Base-by-base conservation (phyloP, 2,797 vertebrate species). In the Sparus aurata region DNA sequence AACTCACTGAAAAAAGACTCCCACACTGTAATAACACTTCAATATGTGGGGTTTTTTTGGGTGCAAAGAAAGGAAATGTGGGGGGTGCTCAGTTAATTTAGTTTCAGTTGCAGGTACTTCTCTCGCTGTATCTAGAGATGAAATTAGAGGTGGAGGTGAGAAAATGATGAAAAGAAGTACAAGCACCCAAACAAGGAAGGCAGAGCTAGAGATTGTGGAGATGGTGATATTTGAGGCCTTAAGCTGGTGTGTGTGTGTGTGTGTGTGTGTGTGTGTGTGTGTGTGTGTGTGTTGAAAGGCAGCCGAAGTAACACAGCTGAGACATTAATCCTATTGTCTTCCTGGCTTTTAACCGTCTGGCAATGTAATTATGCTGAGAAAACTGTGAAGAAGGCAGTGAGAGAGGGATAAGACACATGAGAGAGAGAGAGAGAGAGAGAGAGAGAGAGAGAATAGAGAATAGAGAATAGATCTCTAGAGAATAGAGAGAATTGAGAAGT, bases 261-360 rank as follows among this genome's bases (percentile, higher is more conserved):
- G 38, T 12, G 27, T 38, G 34, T 38, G 34, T 38, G 34, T 82
- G 57, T 52, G 73, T 79, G 38, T 12, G 27, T 10, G 9, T 38
- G 34, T 11, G 57, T 52, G 76, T 77, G 27, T 82, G 57, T 52
- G 76, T 79, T 82, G 74, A 86, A 86, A 75, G 77, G 72, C 71
- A 53, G 59, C 73, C 82, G 76, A 73, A 17, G 10, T 72, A 61
- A 84, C 38, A 41, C 67, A 63, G 63, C 63, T 18, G 23, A 86
- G 76, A 86, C 76, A 80, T 87, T 78, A 79, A 83, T 85, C 79
- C 47, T 71, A 75, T 83, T 84, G 80, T 83, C 73, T 83, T 73
- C 41, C 3, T 75, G 75, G 74, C 84, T 87, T 86, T 87, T 85
- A 85, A 85, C 83, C 83, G 85, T 76, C 75, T 92, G 80, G 61